Percentiles rank a stretch among this genome's conserved stretches.
These are phyloP conservation scores for Xylocampa areola DNA, from an alignment of 2,888 invertebrate genomes.

Conservation along the genomic window DNA sequence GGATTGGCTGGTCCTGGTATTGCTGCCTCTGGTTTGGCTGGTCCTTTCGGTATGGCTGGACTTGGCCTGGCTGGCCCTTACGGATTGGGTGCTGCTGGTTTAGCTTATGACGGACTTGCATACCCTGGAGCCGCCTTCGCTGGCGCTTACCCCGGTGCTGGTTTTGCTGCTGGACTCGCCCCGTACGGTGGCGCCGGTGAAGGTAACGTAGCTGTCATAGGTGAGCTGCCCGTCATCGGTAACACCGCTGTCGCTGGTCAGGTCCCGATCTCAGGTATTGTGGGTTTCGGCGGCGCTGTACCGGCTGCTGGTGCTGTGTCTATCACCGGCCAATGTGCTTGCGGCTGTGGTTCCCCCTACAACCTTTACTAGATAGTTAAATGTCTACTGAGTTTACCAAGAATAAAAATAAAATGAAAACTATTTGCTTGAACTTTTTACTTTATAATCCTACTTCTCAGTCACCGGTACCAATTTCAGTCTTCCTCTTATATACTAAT, in stretches of 20 bases:
- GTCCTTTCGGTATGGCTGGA: constrained; percentile 21
- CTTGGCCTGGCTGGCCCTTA: constrained; percentile 6
- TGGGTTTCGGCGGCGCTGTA: constrained; percentile 56
- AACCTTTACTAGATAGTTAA: not conserved
- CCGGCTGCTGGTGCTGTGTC: constrained; percentile 61
- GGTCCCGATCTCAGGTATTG: constrained; percentile 60
- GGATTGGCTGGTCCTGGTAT: not conserved
- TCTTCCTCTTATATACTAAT: too few species aligned
- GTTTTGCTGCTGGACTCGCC: constrained; percentile 4
- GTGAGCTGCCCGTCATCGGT: constrained; percentile 48
- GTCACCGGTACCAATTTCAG: too few species aligned
- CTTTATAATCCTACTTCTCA: too few species aligned
- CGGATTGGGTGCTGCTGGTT: constrained; percentile 4
- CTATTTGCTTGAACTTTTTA: too few species aligned
- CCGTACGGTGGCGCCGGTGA: constrained; percentile 39
- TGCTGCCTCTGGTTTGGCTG: constrained; percentile 2
- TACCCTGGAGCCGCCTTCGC: not conserved
- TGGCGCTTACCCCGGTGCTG: constrained; percentile 10
- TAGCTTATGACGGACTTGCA: constrained; percentile 13
- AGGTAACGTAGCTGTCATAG: constrained; percentile 36
- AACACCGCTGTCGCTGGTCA: constrained; percentile 46
- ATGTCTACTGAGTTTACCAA: too few species aligned
- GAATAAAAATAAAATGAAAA: not conserved
- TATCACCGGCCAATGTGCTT: constrained; percentile 51
- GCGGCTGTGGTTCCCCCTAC: constrained; percentile 1